Evolutionary conservation across 2,113 vertebrate genomes (phyloP), one percentile per base, ranked within the genome.

Genomic region (Coracopsis vasa): DNA sequence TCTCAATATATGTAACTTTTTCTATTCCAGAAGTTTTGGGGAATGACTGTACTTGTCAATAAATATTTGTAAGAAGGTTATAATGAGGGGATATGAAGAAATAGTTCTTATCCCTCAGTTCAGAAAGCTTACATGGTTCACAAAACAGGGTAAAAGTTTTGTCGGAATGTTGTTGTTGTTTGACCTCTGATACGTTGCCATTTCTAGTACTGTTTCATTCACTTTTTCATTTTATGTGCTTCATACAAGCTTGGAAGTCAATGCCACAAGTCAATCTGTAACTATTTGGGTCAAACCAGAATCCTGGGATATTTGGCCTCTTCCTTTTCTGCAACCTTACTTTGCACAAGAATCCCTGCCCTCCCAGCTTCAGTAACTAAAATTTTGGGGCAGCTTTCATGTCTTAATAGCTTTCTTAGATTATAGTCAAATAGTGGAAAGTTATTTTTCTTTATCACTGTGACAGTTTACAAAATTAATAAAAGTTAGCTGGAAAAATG

Each of bases 21-120:
- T 74, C 79, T 94, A 73, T 91, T 90, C 84, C 78, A 74, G 84
- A 92, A 94, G 53, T 91, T 89, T 85, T 47, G 72, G 65, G 66
- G 87, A 94, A 89, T 87, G 28, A 53, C 29, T 66, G 23, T 69
- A 56, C 91, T 92, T 94, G 95, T 96, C 95, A 95, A 92, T 45
- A 78, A 19, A 51, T 88, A 83, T 93, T 94, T 91, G 80, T 79
- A 79, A 58, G 45, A 93, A 93, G 94, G 79, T 58, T 75, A 41
- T 91, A 86, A 90, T 71, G 73, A 91, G 39, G 39, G 70, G 37
- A 27, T 67, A 79, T 65, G 70, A 92, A 94, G 89, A 96, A 95
- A 89, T 28, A 88, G 42, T 42, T 69, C 53, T 90, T 92, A 90
- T 72, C 85, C 51, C 90, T 94, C 80, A 20, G 64, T 77, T 95